Evolutionary conservation across 2,888 invertebrate species (phyloP), one percentile per base, ranked within the genome.

Genomic region (Fragum whitleyi): DNA sequence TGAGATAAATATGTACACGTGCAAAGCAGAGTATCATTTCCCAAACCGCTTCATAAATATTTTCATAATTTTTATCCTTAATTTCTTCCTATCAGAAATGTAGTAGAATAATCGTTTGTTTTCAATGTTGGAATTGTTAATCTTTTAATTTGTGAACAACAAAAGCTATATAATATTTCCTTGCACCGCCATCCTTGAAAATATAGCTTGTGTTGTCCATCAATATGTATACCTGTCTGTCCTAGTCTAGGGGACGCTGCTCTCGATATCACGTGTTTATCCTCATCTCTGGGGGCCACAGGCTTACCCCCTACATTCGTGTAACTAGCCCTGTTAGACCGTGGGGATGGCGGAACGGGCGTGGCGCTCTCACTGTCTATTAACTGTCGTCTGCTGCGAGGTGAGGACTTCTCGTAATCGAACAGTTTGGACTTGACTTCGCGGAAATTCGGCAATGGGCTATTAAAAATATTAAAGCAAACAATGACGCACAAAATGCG

Each of bases 371-470:
- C 68, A 26, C 47, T 26, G 47, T 57, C 59, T 29, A 42, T 55
- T 2, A 85, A 53, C 28, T 85, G 72, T 72, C 77, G 79, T 77
- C 79, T 78, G 70, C 85, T 79, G 36, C 81, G 73, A 14, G 85
- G 81, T 1, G 71, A 6, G 19, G 68, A 62, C 47, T 73, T 81
- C 61, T 81, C 70, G 39, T 65, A 85, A 62, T 85, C 81, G 53
- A 85, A 85, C 28, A 85, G 36, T 36, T 77, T 77, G 0, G 85
- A 81, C 28, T 69, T 82, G 19, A 75, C 73, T 3, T 81, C 62
- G 19, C 28, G 32, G 3, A 51, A 26, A 29, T 73, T 73, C 0
- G 78, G 69, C 28, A 42, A 55, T 2, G 61, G 57, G 26, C 57
- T 57, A 57, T 21, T 21, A 6, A 14, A 57, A 21, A 21, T 55